Conservation (phyloP, 2,113 vertebrate species). For the Psilopsiagon aurifrons region DNA sequence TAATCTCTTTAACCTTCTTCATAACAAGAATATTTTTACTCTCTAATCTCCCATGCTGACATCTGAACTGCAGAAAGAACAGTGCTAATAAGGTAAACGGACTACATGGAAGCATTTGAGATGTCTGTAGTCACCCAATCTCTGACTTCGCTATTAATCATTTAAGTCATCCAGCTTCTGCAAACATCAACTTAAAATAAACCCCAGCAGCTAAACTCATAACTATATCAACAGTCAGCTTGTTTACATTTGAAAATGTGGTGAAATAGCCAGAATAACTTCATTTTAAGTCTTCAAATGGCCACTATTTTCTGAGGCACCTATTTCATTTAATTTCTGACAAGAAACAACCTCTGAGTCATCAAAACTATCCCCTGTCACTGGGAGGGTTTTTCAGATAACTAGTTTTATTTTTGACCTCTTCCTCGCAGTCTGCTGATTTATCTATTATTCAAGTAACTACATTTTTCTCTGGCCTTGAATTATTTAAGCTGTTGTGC, state of each 20-base stretch:
- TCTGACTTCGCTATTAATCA: neutral
- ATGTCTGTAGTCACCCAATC: neutral
- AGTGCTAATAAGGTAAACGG: neutral
- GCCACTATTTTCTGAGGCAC: neutral
- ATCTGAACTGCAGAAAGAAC: neutral
- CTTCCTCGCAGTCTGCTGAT: neutral
- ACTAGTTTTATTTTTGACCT: slow-evolving; percentile 13
- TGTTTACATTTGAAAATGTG: neutral
- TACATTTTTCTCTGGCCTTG: slow-evolving; percentile 1
- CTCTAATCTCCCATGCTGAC: neutral
- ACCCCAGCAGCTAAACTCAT: neutral
- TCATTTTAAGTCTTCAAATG: neutral
- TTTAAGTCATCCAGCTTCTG: neutral
- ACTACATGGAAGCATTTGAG: neutral
- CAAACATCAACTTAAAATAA: slow-evolving; percentile 37
- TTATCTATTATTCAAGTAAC: slow-evolving; percentile 44
- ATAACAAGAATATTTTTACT: neutral
- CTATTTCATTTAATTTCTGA: slow-evolving; percentile 5
- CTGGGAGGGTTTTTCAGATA: neutral
- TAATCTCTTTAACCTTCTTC: neutral
- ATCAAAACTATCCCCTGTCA: neutral
- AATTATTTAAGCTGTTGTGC: slow-evolving; percentile 46
- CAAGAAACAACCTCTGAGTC: neutral
- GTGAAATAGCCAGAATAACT: neutral
- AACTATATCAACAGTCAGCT: neutral